Base-by-base conservation (phyloP, 2,888 invertebrate species). In the Polydrusus tereticollis region DNA sequence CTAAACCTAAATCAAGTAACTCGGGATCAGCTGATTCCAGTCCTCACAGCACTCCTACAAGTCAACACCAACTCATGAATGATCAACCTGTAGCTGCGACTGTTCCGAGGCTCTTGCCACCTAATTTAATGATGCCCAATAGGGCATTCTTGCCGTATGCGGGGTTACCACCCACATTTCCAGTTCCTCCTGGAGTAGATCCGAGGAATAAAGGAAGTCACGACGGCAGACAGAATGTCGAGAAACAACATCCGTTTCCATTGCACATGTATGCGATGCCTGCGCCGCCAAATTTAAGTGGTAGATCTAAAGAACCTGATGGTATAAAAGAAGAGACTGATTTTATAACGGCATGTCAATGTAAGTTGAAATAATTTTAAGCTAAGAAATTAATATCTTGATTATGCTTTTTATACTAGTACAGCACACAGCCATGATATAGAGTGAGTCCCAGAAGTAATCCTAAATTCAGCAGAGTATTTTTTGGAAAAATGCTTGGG, bases 1-100 rank as follows among this genome's bases (percentile, higher is more conserved):
- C 93, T 81, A 97, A 96, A 86, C 96, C 96, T 69, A 93, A 95
- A 80, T 84, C 88, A 77, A 77, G 85, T 78, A 85, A 86, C 72
- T 85, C 86, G 64, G 88, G 59, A 12, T 90, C 91, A 2, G 84
- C 90, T 7, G 86, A 87, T 7, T 88, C 87, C 50, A 87, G 87
- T 79, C 88, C 87, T 21, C 88, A 87, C 75, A 85, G 80, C 75
- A 82, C 82, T 16, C 83, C 85, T 2, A 75, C 75, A 0, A 77
- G 80, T 78, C 79, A 85, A 78, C 76, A 85, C 78, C 80, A 85
- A 69, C 85, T 85, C 52, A 85, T 85, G 38, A 86, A 85, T 77
- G 88, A 88, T 76, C 88, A 88, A 77, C 87, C 88, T 43, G 85
- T 88, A 74, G 88, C 88, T 45, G 88, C 89, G 62, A 87, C 89